Conservation (phyloP, 2,113 vertebrate genomes). For the Gracilinanus agilis region DNA sequence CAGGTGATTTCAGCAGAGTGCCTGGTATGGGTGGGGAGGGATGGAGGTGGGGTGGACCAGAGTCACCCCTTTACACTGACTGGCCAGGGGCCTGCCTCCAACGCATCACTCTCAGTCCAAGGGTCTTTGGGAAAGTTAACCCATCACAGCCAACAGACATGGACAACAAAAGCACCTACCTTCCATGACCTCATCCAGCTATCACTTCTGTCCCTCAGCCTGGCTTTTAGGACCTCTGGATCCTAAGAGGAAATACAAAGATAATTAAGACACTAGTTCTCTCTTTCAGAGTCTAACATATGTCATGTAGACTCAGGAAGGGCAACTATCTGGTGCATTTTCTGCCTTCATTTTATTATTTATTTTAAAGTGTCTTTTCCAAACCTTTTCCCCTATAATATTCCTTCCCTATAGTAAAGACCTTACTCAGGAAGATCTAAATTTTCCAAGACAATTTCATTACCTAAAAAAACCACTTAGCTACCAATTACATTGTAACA, state of each 20-base stretch:
- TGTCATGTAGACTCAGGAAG: background rate
- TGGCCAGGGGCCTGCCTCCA: background rate
- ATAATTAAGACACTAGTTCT: background rate
- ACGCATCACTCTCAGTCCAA: background rate
- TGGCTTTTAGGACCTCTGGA: background rate
- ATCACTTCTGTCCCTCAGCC: background rate
- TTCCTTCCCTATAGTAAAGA: slow-evolving; percentile 18
- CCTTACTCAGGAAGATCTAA: background rate
- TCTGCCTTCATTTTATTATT: background rate
- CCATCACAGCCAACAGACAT: background rate
- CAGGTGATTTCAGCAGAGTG: background rate
- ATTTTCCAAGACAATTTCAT: slow-evolving; percentile 47
- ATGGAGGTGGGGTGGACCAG: too few relatives aligned
- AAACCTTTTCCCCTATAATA: background rate
- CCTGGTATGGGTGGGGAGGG: too few relatives aligned
- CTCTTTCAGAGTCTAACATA: background rate
- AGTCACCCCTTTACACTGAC: background rate
- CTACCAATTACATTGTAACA: background rate
- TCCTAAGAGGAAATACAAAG: background rate
- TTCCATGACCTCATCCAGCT: background rate
- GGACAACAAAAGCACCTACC: background rate
- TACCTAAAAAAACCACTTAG: slow-evolving; percentile 8
- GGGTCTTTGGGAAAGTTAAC: background rate
- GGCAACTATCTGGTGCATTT: background rate
- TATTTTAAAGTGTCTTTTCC: background rate